Conservation (phyloP, 1,140 invertebrate genomes). For the Drosophila jambulina region DNA sequence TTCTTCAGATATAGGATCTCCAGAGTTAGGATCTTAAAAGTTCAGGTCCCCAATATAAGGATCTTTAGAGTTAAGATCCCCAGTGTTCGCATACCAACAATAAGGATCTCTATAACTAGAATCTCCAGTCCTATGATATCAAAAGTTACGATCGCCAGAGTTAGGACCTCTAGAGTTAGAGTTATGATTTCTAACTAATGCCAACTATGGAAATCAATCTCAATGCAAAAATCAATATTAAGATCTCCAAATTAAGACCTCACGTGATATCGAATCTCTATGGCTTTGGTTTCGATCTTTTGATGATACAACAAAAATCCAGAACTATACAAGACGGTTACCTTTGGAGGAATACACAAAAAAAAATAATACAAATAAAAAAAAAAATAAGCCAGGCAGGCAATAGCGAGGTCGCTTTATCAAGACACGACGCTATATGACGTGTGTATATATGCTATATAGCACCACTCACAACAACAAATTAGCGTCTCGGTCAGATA, state of each 20-base stretch:
- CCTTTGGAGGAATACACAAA: constrained; percentile 7
- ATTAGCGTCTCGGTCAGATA: constrained; percentile 42
- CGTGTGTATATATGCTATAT: constrained; percentile 13
- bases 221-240: not conserved
- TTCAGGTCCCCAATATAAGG: not conserved
- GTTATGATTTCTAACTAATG: not conserved
- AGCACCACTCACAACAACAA: constrained; percentile 40
- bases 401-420: constrained; percentile 51
- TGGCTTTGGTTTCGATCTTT: not conserved
- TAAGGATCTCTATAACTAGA: not conserved
- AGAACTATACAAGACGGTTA: constrained; percentile 21
- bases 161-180: not conserved
- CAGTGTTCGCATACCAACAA: not conserved
- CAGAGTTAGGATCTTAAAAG: not conserved
- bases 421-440: constrained; percentile 37
- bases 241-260: not conserved
- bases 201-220: not conserved
- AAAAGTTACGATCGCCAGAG: not conserved
- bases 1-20: not conserved
- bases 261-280: constrained; percentile 18
- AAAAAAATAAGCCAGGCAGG: constrained; percentile 16
- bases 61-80: not conserved
- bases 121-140: too few species aligned
- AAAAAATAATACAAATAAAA: constrained; percentile 17
- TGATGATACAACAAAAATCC: not conserved